Conservation (phyloP, 2,797 vertebrate species). For the Cichlasoma orientale region DNA sequence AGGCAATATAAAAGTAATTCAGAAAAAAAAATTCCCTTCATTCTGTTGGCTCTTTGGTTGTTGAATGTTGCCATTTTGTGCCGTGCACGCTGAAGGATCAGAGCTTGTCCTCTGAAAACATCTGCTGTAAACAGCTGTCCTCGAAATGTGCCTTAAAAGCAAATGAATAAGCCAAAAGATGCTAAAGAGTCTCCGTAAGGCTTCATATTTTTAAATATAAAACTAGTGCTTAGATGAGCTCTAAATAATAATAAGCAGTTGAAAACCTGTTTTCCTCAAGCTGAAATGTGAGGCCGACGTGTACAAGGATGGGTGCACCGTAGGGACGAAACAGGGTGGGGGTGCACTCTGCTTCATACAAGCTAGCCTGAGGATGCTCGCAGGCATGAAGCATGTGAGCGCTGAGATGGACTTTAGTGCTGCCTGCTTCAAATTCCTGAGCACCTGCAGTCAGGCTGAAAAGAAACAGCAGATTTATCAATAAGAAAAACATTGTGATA, state of each 20-base stretch:
- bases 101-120: neutral
- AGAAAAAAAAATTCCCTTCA: neutral
- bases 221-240: neutral
- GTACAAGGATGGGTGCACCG: neutral
- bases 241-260: neutral
- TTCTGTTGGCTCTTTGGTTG: neutral
- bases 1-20: neutral
- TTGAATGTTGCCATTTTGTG: neutral
- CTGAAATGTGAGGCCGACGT: neutral
- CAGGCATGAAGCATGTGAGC: conserved; percentile 24
- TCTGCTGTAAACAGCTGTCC: neutral
- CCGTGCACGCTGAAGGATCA: neutral
- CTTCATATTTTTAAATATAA: neutral
- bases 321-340: conserved; percentile 14
- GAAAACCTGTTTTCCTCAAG: conserved; percentile 1
- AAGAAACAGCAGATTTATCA: conserved; percentile 52
- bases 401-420: conserved; percentile 27
- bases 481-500: conserved; percentile 52
- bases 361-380: conserved; percentile 26
- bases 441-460: conserved; percentile 15
- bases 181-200: neutral
- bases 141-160: neutral
- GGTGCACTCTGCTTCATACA: conserved; percentile 15
- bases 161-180: neutral
- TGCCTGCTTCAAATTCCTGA: conserved; percentile 36